phyloP scores from a whole-genome alignment of 2,113 vertebrate species.

The Macrotis lagotis region DNA sequence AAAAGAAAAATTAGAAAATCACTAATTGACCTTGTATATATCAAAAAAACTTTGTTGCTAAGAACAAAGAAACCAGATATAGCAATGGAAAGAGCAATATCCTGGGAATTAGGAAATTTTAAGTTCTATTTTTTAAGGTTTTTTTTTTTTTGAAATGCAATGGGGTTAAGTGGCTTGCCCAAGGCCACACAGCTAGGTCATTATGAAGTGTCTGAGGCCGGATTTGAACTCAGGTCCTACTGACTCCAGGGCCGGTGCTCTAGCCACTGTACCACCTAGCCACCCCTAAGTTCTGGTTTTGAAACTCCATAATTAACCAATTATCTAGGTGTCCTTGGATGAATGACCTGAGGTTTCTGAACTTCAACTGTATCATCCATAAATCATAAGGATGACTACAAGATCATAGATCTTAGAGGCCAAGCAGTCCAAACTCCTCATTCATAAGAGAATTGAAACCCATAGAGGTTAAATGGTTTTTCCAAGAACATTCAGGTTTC shows the following conservation, averaged over 20 bases:
- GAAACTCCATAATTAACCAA: not conserved
- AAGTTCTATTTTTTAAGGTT: too few relatives aligned
- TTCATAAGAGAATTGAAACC: not conserved
- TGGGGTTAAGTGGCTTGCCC: too few relatives aligned
- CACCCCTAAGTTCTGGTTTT: not conserved
- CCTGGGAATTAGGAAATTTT: not conserved
- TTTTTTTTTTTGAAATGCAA: too few relatives aligned
- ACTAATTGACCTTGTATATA: conserved; percentile 23
- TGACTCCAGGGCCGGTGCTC: too few relatives aligned
- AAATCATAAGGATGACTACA: not conserved
- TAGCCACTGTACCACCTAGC: too few relatives aligned
- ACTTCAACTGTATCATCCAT: not conserved
- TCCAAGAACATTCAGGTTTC: not conserved
- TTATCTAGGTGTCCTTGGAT: not conserved
- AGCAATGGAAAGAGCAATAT: not conserved
- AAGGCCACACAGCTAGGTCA: too few relatives aligned
- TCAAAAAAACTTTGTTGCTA: not conserved
- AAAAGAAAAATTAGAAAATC: conserved; percentile 27
- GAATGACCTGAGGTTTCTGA: not conserved
- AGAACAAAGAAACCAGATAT: not conserved
- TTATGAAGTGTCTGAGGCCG: too few relatives aligned
- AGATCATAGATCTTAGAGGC: not conserved
- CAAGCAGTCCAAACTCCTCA: not conserved
- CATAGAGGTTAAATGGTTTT: not conserved
- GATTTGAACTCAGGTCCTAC: too few relatives aligned